Conservation (phyloP, 2,797 vertebrate genomes). For the Hirundo rustica region DNA sequence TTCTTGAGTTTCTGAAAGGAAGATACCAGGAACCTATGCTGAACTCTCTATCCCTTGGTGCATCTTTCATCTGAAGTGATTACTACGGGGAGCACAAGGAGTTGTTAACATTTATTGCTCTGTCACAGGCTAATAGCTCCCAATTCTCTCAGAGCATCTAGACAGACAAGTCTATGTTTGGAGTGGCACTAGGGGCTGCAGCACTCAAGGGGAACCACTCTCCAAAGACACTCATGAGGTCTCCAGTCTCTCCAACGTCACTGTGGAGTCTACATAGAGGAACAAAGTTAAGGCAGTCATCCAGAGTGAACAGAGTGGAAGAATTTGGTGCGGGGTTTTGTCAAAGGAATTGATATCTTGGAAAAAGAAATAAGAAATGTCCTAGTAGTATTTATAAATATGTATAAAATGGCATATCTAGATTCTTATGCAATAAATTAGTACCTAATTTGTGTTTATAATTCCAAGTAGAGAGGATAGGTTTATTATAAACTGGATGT, state of each 20-base stretch:
- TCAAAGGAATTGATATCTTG: neutral
- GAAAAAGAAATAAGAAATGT: neutral
- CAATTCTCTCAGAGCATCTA: neutral
- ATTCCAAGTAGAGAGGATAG: neutral
- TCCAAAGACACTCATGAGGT: neutral
- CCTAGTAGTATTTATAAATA: neutral
- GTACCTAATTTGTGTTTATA: neutral
- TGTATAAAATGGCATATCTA: neutral
- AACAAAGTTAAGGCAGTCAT: neutral
- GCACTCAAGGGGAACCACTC: neutral
- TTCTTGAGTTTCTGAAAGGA: neutral
- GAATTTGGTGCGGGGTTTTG: neutral
- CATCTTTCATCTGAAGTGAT: neutral
- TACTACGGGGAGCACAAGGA: neutral
- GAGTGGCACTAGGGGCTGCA: neutral
- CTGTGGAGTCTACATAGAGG: neutral
- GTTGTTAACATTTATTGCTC: neutral
- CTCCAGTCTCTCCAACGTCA: neutral
- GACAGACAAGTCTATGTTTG: neutral
- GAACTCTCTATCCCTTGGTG: neutral
- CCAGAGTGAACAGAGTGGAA: neutral
- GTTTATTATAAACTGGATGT: conserved; percentile 11
- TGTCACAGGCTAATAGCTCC: neutral
- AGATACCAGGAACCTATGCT: neutral
- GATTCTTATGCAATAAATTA: neutral